phyloP scores from a whole-genome alignment of 1,140 invertebrate species.

The Drosophila navojoa region DNA sequence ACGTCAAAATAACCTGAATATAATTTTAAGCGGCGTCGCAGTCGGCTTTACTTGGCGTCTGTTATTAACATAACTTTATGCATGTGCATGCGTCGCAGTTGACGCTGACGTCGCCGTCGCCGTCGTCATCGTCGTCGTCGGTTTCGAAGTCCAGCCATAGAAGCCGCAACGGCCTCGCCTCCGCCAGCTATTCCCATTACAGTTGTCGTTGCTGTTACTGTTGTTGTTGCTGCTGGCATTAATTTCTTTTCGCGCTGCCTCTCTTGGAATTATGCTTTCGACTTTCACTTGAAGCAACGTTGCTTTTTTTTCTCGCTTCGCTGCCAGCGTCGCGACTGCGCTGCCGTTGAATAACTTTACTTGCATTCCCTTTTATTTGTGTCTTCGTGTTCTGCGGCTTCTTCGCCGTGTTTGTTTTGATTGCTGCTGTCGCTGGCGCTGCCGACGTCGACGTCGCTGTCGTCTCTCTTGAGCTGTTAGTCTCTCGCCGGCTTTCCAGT shows the following conservation, averaged over 20 bases:
- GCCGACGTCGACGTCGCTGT: neutral
- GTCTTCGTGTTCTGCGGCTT: constrained; percentile 18
- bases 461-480: neutral
- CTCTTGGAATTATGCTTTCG: constrained; percentile 43
- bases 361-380: constrained; percentile 34
- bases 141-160: constrained; percentile 9
- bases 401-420: constrained; percentile 41
- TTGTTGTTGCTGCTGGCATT: constrained; percentile 38
- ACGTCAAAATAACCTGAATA: constrained; percentile 76
- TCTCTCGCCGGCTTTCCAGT: neutral
- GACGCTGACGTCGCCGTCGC: constrained; percentile 1
- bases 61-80: constrained; percentile 57
- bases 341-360: constrained; percentile 35
- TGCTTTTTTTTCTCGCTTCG: constrained; percentile 37
- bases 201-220: constrained; percentile 26
- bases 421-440: constrained; percentile 10
- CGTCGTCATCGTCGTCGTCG: constrained; percentile 11
- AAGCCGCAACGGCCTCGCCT: constrained; percentile 12
- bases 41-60: constrained; percentile 14
- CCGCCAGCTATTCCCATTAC: constrained; percentile 41
- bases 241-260: constrained; percentile 51
- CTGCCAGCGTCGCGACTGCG: constrained; percentile 23
- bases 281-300: constrained; percentile 67
- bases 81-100: constrained; percentile 39
- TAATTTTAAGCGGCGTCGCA: constrained; percentile 27